phyloP scores from a whole-genome alignment of 2,113 vertebrate species.

The Eudyptes chrysolophus region DNA sequence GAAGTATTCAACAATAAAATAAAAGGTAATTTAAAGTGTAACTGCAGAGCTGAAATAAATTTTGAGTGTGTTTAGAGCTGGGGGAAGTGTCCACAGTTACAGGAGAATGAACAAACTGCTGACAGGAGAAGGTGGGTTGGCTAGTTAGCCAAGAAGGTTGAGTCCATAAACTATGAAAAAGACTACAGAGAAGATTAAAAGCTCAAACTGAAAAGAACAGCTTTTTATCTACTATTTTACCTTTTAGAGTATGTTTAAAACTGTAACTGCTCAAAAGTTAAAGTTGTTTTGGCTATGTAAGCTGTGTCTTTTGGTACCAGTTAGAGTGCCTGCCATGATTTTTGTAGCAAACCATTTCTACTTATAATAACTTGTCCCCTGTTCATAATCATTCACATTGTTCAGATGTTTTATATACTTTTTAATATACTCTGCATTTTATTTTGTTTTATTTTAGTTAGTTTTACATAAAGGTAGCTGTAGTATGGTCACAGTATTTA shows the following conservation, averaged over 20 bases:
- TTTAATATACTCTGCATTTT: not conserved
- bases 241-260: not conserved
- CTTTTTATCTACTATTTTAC: not conserved
- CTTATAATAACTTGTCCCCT: not conserved
- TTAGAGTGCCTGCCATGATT: not conserved
- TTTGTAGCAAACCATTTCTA: not conserved
- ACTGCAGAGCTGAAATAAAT: not conserved
- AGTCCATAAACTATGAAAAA: not conserved
- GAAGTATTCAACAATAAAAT: not conserved
- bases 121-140: not conserved
- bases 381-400: not conserved
- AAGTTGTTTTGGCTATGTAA: not conserved
- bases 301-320: not conserved
- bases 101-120: not conserved
- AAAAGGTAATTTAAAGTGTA: not conserved
- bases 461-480: not conserved
- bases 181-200: not conserved
- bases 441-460: not conserved
- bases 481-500: not conserved
- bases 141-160: not conserved
- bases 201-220: not conserved
- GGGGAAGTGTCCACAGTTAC: not conserved
- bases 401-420: not conserved
- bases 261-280: not conserved
- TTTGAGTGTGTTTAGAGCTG: not conserved